A percentile compares a stretch with the other conserved stretches of the same genome.
phyloP scores from a whole-genome alignment of 2,797 vertebrate species.

The Danio albolineatus region DNA sequence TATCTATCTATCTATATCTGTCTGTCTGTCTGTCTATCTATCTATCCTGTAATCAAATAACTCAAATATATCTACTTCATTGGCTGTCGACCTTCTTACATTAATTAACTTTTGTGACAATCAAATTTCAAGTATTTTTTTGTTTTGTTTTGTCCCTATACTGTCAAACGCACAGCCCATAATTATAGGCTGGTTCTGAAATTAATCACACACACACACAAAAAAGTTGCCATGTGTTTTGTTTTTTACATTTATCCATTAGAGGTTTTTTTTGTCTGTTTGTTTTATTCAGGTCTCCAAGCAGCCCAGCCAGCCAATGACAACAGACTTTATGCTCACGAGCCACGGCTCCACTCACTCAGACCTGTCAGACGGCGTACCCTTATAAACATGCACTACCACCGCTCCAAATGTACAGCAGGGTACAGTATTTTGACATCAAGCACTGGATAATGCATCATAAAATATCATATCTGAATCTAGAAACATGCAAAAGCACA shows the following conservation, averaged over 20 bases:
- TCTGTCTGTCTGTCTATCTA: no score
- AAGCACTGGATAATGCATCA: conserved; percentile 14
- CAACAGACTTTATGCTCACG: conserved; percentile 75
- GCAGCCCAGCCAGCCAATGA: conserved; percentile 60
- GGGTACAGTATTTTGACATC: conserved; percentile 18
- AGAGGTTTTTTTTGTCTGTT: conserved; percentile 5
- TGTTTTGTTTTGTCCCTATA: no score
- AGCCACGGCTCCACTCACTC: conserved; percentile 79
- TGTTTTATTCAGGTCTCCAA: conserved; percentile 67
- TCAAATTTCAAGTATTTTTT: no score
- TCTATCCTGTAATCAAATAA: no score
- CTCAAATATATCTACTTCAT: no score
- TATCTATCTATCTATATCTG: no score
- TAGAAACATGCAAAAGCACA: background rate
- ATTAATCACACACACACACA: no score
- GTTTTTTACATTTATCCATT: background rate
- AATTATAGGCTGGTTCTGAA: no score
- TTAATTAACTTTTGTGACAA: no score
- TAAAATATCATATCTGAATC: background rate
- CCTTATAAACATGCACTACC: conserved; percentile 65
- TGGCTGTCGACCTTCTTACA: no score
- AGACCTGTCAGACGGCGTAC: conserved; percentile 82
- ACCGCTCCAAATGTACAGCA: background rate
- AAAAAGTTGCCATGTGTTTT: background rate
- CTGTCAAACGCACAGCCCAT: no score